A percentile compares a stretch with the other conserved stretches of the same genome.
Evolutionary conservation across 2,797 vertebrate genomes (phyloP).

Genomic region (Alca torda): DNA sequence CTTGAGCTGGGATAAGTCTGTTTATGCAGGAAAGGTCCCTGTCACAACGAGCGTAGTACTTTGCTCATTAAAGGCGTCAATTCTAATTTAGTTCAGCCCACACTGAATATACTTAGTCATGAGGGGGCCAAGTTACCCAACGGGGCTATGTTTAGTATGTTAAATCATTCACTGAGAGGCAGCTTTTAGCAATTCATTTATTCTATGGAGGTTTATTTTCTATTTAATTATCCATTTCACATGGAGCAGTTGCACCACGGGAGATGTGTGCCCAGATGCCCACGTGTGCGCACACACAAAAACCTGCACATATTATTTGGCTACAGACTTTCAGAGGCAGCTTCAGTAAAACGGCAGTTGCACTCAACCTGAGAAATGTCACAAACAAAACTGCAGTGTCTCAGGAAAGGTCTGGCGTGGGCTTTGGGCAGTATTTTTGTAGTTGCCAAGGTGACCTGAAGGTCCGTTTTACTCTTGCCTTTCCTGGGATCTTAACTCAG

Average conservation of each 20-base stretch:
- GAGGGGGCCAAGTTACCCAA: not conserved
- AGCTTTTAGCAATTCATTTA: not conserved
- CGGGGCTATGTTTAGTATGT: not conserved
- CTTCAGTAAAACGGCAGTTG: not conserved
- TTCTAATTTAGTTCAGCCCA: not conserved
- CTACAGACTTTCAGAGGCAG: not conserved
- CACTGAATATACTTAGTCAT: not conserved
- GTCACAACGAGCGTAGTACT: not conserved
- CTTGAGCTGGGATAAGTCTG: not conserved
- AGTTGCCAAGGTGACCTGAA: not conserved
- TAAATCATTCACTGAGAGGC: not conserved
- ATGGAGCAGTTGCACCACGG: not conserved
- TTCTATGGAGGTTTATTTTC: not conserved
- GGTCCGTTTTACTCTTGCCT: rapidly evolving
- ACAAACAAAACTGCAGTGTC: rapidly evolving
- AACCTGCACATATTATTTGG: not conserved
- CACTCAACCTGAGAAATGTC: not conserved
- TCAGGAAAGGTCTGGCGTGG: not conserved
- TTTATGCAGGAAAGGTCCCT: not conserved
- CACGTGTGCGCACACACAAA: rapidly evolving
- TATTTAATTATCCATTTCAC: not conserved
- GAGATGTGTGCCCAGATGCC: not conserved
- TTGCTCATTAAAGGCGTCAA: not conserved
- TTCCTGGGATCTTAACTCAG: not conserved
- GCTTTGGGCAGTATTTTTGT: not conserved